Evolutionary conservation across 2,888 invertebrate species (phyloP), one percentile per base, ranked within the genome.

Genomic region (Proisotoma minuta): DNA sequence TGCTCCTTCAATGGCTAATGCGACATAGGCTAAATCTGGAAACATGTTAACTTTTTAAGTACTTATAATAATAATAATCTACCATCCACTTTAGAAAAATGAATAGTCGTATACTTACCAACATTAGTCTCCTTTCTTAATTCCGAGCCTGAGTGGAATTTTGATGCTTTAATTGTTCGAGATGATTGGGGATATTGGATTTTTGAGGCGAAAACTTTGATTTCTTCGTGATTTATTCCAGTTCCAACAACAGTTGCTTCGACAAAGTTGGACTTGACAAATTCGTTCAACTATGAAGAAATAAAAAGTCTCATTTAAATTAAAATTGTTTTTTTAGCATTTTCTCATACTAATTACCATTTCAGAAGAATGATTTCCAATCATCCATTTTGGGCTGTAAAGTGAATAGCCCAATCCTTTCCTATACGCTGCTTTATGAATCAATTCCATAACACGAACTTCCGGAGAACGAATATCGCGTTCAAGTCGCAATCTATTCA

Each of bases 381-480:
- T 80, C 76, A 86, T 85, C 77, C 86, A 84, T 64, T 88, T 85
- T 0, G 91, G 87, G 65, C 87, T 84, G 78, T 87, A 94, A n/a
- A 96, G 79, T 0, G 94, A 92, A 78, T 93, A 91, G 53, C 92
- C 94, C 49, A 98, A 83, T 1, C 89, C 89, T 12, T 80, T 82
- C 59, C 91, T 85, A 80, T 84, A 97, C 0, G 96, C 95, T 10
- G 91, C 94, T 77, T 87, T 87, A 79, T 98, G 96, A 2, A 95
- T 80, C 57, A 91, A 79, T 77, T 98, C 97, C 53, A 70, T 39
- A 48, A 62, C 52, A 63, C 71, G 70, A 75, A 86, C 86, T 81
- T 85, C 85, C 73, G 85, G 84, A 40, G 87, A 81, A 4, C 88
- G 78, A 1, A 83, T 78, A 57, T 85, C 84, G 68, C 90, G 78